These are phyloP conservation scores for Protophormia terraenovae DNA, from an alignment of 2,888 invertebrate genomes.

Conservation along the genomic window DNA sequence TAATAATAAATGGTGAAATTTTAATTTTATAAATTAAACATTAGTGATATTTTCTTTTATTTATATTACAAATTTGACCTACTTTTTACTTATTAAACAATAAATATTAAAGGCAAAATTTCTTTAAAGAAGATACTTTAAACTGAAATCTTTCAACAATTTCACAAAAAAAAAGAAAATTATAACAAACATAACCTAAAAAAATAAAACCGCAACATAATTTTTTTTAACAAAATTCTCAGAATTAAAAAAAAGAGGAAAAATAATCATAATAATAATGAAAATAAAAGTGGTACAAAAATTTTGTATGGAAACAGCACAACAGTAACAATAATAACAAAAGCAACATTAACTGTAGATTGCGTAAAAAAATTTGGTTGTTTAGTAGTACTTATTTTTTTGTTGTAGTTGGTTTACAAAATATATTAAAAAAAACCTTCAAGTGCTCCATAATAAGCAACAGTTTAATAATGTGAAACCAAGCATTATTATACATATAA, in stretches of 20 bases:
- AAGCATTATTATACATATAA: constrained; percentile 4
- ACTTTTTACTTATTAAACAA: neutral
- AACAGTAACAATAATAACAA: constrained; percentile 29
- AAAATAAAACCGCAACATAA: neutral
- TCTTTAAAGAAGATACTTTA: no score
- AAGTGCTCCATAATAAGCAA: constrained; percentile 54
- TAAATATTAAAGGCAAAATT: neutral
- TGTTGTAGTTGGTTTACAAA: constrained; percentile 2
- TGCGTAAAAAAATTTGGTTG: constrained; percentile 53
- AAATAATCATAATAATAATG: neutral
- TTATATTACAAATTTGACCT: neutral
- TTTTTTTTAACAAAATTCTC: constrained; percentile 38
- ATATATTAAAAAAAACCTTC: constrained; percentile 34
- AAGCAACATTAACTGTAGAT: constrained; percentile 55
- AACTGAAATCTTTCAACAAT: no score
- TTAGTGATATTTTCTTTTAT: neutral
- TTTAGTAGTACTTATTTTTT: no score
- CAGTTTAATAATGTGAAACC: constrained; percentile 53
- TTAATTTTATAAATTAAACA: no score
- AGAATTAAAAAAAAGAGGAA: constrained; percentile 11
- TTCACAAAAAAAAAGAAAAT: neutral
- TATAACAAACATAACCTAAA: neutral
- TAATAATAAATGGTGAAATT: no score
- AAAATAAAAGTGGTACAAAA: constrained; percentile 23
- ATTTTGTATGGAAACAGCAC: constrained; percentile 29